Evolutionary conservation across 2,888 invertebrate species (phyloP).

Genomic region (Pachymerium ferrugineum): DNA sequence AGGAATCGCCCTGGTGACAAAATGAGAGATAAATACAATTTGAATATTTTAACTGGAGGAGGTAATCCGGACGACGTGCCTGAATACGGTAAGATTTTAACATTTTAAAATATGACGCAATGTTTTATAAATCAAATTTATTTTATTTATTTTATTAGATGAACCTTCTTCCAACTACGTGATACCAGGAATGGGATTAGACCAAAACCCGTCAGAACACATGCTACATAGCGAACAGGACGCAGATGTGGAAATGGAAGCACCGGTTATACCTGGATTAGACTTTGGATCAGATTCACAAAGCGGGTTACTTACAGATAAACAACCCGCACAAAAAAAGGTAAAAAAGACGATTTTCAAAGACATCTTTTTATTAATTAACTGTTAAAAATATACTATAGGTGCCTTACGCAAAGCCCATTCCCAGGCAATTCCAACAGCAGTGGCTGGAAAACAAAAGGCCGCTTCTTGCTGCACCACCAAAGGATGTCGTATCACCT

Average conservation of each 20-base stretch:
- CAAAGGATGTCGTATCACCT: constrained; percentile 2
- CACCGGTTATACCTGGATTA: constrained; percentile 68
- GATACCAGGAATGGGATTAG: constrained; percentile 97
- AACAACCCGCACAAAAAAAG: constrained; percentile 36
- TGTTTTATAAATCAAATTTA: constrained; percentile 25
- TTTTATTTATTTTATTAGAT: constrained; percentile 51
- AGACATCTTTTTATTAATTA: background rate
- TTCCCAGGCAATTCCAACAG: constrained; percentile 93
- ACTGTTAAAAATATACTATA: constrained; percentile 39
- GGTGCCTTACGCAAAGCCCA: constrained; percentile 91
- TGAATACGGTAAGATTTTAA: constrained; percentile 39
- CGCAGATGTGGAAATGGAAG: constrained; percentile 39
- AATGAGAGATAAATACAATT: constrained; percentile 96
- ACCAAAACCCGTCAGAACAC: constrained; percentile 72
- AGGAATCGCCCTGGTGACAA: constrained; percentile 95
- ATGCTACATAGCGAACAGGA: constrained; percentile 42
- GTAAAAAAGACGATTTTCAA: background rate
- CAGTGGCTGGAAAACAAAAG: constrained; percentile 65
- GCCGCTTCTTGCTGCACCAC: constrained; percentile 34
- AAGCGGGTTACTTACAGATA: constrained; percentile 32
- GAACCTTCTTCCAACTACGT: constrained; percentile 59
- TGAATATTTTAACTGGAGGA: constrained; percentile 83
- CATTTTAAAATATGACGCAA: background rate
- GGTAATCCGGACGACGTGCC: constrained; percentile 50
- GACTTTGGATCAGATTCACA: constrained; percentile 61